Base-by-base conservation (phyloP, 2,888 invertebrate species). In the Epistrophe grossulariae region DNA sequence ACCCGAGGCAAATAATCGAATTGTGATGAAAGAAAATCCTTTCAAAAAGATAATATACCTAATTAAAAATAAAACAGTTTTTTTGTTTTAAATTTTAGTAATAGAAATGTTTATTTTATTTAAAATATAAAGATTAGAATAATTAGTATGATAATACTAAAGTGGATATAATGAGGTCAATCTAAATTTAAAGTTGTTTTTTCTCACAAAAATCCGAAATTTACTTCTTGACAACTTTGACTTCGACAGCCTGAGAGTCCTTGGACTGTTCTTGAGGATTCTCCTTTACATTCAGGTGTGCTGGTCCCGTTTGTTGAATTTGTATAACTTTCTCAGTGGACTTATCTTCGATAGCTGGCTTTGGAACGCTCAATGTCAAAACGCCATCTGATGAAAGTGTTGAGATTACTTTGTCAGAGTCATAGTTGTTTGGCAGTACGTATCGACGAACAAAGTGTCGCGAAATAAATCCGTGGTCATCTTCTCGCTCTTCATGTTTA, bases 401-500 rank as follows among this genome's bases (percentile, higher is more conserved):
- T 2, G 97, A 97, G 78, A 95, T 94, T 0, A 97, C 95, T 57
- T 95, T 94, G 84, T 95, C 95, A 8, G 96, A 94, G 79, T 97
- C 96, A 79, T 96, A 96, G 0, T 95, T 96, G 89, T 96, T 95
- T 0, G 97, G 97, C 64, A 97, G 91, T 68, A 95, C 91, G 91
- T 97, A 97, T 82, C 96, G 94, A 64, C 97, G 94, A 82, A 96
- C 94, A 89, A 97, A 96, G 88, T 97, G 96, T 74, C 96, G 94
- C 43, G 95, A 95, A 17, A 97, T 95, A 91, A 94, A 96, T 0
- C 97, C 97, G 89, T 96, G 95, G 13, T 95, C 94, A 88, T 96
- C 96, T 62, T 95, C 94, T 89, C 95, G 95, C 88, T 97, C 95
- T 90, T 96, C 96, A 90, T 96, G 97, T 91, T 95, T 96, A 0